Conservation (phyloP, 2,888 invertebrate genomes). For the Kryphioiulus occultus region DNA sequence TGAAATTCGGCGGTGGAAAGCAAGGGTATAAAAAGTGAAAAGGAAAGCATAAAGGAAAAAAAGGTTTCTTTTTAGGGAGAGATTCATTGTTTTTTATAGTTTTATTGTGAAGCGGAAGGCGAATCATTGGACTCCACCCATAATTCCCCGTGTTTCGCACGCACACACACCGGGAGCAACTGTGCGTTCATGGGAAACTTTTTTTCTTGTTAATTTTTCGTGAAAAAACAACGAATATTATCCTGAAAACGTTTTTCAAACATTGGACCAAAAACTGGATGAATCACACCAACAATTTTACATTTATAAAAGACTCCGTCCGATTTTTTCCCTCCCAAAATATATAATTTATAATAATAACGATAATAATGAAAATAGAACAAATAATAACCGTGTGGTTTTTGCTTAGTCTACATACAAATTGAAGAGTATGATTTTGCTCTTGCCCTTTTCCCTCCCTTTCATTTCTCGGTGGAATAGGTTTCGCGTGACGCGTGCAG, state of each 20-base stretch:
- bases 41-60: not conserved
- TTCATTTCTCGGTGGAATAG: not conserved
- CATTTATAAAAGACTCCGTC: not conserved
- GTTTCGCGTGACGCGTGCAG: not conserved
- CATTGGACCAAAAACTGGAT: not conserved
- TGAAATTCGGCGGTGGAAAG: not conserved
- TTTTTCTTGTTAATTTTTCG: slow-evolving; percentile 1
- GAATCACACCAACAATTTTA: slow-evolving; percentile 14
- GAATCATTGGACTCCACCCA: slow-evolving; percentile 31
- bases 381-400: not conserved
- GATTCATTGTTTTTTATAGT: slow-evolving; percentile 35
- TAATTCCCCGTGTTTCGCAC: slow-evolving; percentile 45
- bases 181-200: slow-evolving; percentile 51
- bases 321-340: not conserved
- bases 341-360: slow-evolving; percentile 31
- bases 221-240: slow-evolving; percentile 6
- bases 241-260: slow-evolving; percentile 20
- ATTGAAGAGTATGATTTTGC: not conserved
- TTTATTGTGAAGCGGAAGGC: slow-evolving; percentile 35
- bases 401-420: not conserved
- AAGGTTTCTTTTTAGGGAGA: slow-evolving; percentile 33
- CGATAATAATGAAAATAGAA: slow-evolving; percentile 8
- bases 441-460: not conserved
- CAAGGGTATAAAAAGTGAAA: not conserved
- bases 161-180: slow-evolving; percentile 49